phyloP scores from a whole-genome alignment of 2,797 vertebrate species.

The Rhinogobio ventralis region DNA sequence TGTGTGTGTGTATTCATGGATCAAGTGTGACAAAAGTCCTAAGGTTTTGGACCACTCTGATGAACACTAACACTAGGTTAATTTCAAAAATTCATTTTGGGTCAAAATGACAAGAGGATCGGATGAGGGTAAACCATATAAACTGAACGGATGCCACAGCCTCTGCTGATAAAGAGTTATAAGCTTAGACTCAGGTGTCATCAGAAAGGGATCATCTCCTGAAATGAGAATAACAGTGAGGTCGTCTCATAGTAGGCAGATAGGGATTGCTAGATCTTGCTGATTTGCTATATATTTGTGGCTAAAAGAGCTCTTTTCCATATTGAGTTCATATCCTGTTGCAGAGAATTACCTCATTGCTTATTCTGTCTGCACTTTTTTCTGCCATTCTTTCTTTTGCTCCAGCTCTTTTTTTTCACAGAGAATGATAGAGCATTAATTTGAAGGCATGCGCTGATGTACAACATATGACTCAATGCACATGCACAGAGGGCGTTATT shows the following conservation, averaged over 20 bases:
- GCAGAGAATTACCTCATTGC: constrained; percentile 59
- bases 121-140: not conserved
- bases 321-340: constrained; percentile 58
- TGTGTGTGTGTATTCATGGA: too few relatives aligned
- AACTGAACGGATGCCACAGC: not conserved
- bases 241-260: constrained; percentile 3
- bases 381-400: constrained; percentile 3
- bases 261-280: constrained; percentile 18
- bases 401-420: constrained; percentile 10
- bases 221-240: constrained; percentile 22
- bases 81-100: not conserved
- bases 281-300: constrained; percentile 22
- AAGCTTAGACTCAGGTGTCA: not conserved
- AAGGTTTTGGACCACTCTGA: too few relatives aligned
- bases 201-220: constrained; percentile 21
- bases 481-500: constrained; percentile 21
- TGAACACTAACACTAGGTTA: too few relatives aligned
- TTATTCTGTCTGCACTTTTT: constrained; percentile 49
- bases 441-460: constrained; percentile 50
- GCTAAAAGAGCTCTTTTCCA: constrained; percentile 46
- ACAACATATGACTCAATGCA: constrained; percentile 56
- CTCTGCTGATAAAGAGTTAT: not conserved
- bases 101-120: too few relatives aligned
- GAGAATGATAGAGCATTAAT: constrained; percentile 44
- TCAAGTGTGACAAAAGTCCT: too few relatives aligned